Percentiles rank a stretch among this genome's conserved stretches.
These are phyloP conservation scores for Drosophila cognata DNA, from an alignment of 2,888 invertebrate genomes.

Conservation along the genomic window DNA sequence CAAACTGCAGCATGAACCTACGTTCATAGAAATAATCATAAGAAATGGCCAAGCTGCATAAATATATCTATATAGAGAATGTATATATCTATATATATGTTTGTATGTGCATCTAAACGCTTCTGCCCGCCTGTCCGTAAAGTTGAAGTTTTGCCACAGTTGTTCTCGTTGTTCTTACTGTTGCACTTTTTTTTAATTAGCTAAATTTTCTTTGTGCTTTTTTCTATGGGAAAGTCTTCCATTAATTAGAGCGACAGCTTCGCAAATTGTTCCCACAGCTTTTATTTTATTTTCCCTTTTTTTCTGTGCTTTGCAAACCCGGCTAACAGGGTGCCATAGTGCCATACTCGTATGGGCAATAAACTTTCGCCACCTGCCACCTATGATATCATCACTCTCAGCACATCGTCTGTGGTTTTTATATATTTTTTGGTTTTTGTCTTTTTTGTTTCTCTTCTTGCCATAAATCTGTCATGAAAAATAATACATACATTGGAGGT, in stretches of 20 bases:
- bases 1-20: constrained; percentile 62
- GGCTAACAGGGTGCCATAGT: constrained; percentile 16
- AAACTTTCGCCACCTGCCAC: constrained; percentile 67
- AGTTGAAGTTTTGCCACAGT: constrained; percentile 36
- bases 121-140: constrained; percentile 28
- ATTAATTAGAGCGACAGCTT: constrained; percentile 70
- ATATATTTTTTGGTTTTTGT: constrained; percentile 14
- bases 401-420: constrained; percentile 59
- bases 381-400: constrained; percentile 42
- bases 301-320: constrained; percentile 7
- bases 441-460: constrained; percentile 14
- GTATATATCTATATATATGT: background rate
- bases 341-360: constrained; percentile 41
- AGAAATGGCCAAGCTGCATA: constrained; percentile 57
- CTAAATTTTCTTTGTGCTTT: constrained; percentile 70
- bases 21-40: constrained; percentile 70
- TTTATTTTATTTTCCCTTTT: constrained; percentile 1
- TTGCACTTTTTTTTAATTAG: constrained; percentile 71
- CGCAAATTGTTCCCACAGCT: constrained; percentile 31
- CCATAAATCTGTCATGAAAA: constrained; percentile 73
- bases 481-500: constrained; percentile 30
- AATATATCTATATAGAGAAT: constrained; percentile 9
- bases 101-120: constrained; percentile 15
- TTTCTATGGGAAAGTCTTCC: constrained; percentile 63
- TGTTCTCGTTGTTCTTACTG: constrained; percentile 24